Evolutionary conservation across 2,888 invertebrate species (phyloP).

Genomic region (Andrena minutula): DNA sequence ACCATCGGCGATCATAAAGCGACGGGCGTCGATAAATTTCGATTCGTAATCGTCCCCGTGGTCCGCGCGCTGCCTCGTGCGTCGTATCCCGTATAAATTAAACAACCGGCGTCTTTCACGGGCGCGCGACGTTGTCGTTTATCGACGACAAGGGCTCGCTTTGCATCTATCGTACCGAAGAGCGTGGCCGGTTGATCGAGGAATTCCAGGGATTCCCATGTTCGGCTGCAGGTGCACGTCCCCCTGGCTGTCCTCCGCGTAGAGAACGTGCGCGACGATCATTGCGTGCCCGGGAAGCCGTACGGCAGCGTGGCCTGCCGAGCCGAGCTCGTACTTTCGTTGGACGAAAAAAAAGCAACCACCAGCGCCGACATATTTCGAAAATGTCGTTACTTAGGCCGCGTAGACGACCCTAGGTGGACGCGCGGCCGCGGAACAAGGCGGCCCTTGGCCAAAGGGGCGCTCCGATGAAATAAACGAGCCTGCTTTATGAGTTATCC

Average conservation of each 20-base stretch:
- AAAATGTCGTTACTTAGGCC: constrained; percentile 73
- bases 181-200: constrained; percentile 63
- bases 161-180: constrained; percentile 72
- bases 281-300: constrained; percentile 58
- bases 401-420: constrained; percentile 52
- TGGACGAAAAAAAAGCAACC: constrained; percentile 38
- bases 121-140: constrained; percentile 63
- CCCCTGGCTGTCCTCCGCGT: constrained; percentile 40
- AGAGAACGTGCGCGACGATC: constrained; percentile 53
- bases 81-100: constrained; percentile 58
- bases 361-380: constrained; percentile 65
- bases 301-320: constrained; percentile 34
- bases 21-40: constrained; percentile 47
- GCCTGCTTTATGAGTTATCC: constrained; percentile 72
- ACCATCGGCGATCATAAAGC: constrained; percentile 40
- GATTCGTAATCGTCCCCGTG: constrained; percentile 29
- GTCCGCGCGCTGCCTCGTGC: neutral
- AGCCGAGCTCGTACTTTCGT: constrained; percentile 50
- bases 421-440: constrained; percentile 39
- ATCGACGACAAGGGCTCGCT: constrained; percentile 66
- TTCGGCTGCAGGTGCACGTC: constrained; percentile 68
- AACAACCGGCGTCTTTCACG: constrained; percentile 57
- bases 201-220: constrained; percentile 72
- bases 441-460: constrained; percentile 60
- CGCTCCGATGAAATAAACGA: constrained; percentile 68